phyloP scores from a whole-genome alignment of 2,888 invertebrate species.

The Andrena praecox region DNA sequence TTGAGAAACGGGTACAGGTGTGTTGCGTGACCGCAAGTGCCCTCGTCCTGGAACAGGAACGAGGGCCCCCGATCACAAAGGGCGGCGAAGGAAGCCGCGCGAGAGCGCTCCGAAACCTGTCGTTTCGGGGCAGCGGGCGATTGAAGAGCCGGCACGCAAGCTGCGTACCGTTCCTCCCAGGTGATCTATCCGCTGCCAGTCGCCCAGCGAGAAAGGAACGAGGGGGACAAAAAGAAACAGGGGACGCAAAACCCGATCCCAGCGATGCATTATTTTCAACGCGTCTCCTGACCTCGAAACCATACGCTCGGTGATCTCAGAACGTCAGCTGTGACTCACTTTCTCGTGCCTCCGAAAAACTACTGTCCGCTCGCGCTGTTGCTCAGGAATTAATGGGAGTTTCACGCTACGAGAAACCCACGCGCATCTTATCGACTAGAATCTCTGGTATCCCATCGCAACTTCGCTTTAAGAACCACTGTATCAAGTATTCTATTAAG shows the following conservation, averaged over 20 bases:
- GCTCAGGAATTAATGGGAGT: conserved; percentile 37
- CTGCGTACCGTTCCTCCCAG: background rate
- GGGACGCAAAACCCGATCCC: background rate
- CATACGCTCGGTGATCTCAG: conserved; percentile 55
- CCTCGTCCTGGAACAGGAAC: conserved; percentile 22
- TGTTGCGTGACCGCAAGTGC: conserved; percentile 31
- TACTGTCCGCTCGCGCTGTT: conserved; percentile 11
- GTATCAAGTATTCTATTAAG: background rate
- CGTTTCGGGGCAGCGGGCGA: background rate
- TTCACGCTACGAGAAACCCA: conserved; percentile 23
- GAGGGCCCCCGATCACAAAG: conserved; percentile 5
- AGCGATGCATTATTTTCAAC: conserved; percentile 29
- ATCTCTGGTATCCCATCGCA: background rate
- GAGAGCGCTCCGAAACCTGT: conserved; percentile 19
- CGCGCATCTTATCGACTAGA: background rate
- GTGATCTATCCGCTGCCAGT: background rate
- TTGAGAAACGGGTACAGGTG: conserved; percentile 31
- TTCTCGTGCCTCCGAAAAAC: conserved; percentile 53
- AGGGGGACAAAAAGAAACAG: conserved; percentile 5
- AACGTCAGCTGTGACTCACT: conserved; percentile 67
- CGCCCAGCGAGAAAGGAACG: background rate
- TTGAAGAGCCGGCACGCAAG: conserved; percentile 1
- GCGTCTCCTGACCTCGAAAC: conserved; percentile 52
- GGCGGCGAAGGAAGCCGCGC: conserved; percentile 8
- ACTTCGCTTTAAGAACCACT: background rate